A percentile compares a stretch with the other conserved stretches of the same genome.
These are phyloP conservation scores for Amorpha juglandis DNA, from an alignment of 2,888 invertebrate species.

Conservation along the genomic window DNA sequence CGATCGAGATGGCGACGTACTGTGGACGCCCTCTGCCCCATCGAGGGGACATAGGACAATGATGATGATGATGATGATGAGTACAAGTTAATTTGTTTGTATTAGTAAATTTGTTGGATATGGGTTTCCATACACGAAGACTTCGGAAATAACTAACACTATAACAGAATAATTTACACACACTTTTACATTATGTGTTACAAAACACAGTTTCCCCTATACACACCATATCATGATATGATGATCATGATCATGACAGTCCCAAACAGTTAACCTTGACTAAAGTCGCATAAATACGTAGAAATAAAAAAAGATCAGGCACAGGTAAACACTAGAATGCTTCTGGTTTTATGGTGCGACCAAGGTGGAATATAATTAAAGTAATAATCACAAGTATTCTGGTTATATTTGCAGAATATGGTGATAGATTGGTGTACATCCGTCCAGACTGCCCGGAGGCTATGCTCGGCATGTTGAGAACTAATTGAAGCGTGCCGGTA, in stretches of 20 bases:
- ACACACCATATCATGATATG: too few species aligned
- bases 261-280: too few species aligned
- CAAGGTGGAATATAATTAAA: neutral
- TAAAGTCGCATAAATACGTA: too few species aligned
- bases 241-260: too few species aligned
- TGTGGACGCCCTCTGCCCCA: too few species aligned
- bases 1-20: too few species aligned
- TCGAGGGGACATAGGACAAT: too few species aligned
- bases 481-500: constrained; percentile 52
- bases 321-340: neutral
- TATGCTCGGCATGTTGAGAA: constrained; percentile 38
- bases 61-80: too few species aligned
- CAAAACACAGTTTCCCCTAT: too few species aligned
- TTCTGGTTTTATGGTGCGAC: neutral
- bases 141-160: neutral
- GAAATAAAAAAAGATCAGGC: neutral
- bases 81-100: neutral
- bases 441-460: constrained; percentile 21
- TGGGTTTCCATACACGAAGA: neutral
- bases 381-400: neutral
- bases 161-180: neutral
- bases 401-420: constrained; percentile 29
- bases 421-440: constrained; percentile 42
- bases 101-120: neutral
- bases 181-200: too few species aligned